Percentiles rank a stretch among this genome's conserved stretches.
phyloP scores from a whole-genome alignment of 2,797 vertebrate genomes.

The Phoxinus dragarum region DNA sequence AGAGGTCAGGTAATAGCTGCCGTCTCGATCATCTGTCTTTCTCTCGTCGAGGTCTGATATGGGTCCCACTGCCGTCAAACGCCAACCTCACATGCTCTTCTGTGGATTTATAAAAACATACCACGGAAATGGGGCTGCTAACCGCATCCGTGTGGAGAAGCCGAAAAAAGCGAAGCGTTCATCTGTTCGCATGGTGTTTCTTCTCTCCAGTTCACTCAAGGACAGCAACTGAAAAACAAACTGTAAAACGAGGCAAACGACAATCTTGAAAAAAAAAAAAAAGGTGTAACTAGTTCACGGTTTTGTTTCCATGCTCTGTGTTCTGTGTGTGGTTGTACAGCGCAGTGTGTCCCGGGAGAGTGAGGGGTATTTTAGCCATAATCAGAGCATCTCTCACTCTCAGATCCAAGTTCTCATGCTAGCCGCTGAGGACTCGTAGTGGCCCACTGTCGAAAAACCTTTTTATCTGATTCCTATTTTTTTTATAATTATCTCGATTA shows the following conservation, averaged over 20 bases:
- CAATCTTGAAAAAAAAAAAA: constrained; percentile 74
- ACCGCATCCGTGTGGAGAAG: constrained; percentile 41
- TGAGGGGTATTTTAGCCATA: constrained; percentile 72
- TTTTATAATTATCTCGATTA: constrained; percentile 66
- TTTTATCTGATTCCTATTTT: constrained; percentile 73
- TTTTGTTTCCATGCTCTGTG: constrained; percentile 65
- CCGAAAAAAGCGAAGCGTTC: constrained; percentile 36
- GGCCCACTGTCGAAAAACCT: constrained; percentile 64
- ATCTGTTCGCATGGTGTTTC: constrained; percentile 46
- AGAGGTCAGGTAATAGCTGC: constrained; percentile 20
- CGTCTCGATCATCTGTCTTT: neutral
- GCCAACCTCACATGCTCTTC: constrained; percentile 60
- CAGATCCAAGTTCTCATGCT: constrained; percentile 58
- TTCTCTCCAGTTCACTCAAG: constrained; percentile 60
- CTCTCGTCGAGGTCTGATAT: constrained; percentile 44
- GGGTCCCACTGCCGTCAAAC: constrained; percentile 52
- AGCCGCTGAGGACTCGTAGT: constrained; percentile 60
- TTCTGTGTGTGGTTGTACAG: constrained; percentile 66
- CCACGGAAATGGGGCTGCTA: constrained; percentile 55
- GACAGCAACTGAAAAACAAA: constrained; percentile 63
- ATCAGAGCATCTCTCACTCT: constrained; percentile 68
- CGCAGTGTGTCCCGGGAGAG: constrained; percentile 62
- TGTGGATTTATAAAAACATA: constrained; percentile 46
- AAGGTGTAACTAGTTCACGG: constrained; percentile 74
- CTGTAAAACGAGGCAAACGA: constrained; percentile 77